Evolutionary conservation across 2,888 invertebrate genomes (phyloP), one percentile per base, ranked within the genome.

Genomic region (Phengaris arion): DNA sequence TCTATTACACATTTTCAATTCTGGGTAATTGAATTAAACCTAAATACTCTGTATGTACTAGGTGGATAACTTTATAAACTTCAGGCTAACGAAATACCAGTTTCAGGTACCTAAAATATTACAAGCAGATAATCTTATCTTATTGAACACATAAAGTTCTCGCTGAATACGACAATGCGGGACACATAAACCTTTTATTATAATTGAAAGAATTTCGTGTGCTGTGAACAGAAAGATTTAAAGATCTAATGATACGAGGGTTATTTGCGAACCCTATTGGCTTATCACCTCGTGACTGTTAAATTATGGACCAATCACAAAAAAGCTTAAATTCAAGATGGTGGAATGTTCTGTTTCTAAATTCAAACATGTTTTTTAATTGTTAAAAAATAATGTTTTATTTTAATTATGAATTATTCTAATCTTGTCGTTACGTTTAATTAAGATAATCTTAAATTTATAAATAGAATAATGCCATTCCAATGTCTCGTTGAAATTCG

Each of bases 161-260:
- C 6, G 12, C 35, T 35, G 6, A 10, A 59, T 1, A 45, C 64
- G 64, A 64, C 35, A 64, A 6, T 45, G 6, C 12, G 45, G 45
- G 13, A 9, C 35, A 64, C 64, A 45, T 64, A 64, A 64, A 45
- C 64, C 64, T 64, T 64, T 64, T 64, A 64, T 45, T 64, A 12
- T 64, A 64, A 64, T 64, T 64, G 64, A 64, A 64, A 64, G 45
- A 35, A 64, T 35, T 64, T 64, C 52, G 35, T 64, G 35, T 45
- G 64, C 64, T 45, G 35, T 45, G 12, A 64, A 64, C 64, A 35
- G 64, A 35, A 64, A 64, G 5, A 64, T 64, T 35, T 64, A 12
- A 10, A 35, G 64, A 64, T 64, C 45, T 22, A 35, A 64, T 13
- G 59, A 59, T 59, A 59, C 59, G 22, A 22, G 22, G 64, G 13